Evolutionary conservation across 2,113 vertebrate genomes (phyloP).

Genomic region (Syrmaticus mikado): DNA sequence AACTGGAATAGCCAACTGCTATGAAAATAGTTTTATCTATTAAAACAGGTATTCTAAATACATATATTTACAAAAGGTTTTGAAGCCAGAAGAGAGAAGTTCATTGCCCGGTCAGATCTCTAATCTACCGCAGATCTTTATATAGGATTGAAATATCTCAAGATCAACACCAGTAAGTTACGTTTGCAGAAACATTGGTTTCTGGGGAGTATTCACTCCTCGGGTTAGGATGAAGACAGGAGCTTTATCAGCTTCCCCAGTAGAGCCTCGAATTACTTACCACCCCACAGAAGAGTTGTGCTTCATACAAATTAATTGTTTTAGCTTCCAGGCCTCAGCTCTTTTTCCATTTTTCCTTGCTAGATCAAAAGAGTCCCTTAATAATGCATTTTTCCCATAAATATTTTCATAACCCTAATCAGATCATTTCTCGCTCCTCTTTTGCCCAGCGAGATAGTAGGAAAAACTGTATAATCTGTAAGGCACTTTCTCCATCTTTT

Average conservation of each 20-base stretch:
- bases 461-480: background rate
- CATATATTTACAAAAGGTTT: background rate
- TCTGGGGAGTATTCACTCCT: background rate
- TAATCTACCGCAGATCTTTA: background rate
- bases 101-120: background rate
- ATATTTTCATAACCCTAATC: background rate
- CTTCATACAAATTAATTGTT: background rate
- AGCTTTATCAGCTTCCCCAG: background rate
- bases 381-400: background rate
- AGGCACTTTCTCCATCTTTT: background rate
- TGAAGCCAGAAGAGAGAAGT: background rate
- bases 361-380: background rate
- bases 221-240: background rate
- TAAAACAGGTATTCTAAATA: background rate
- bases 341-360: background rate
- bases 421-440: background rate
- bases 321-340: background rate
- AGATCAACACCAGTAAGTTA: background rate
- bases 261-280: background rate
- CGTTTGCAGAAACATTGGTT: background rate
- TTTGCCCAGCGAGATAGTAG: background rate
- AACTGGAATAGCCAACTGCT: background rate
- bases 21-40: background rate
- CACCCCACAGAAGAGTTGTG: background rate
- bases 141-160: background rate